These are phyloP conservation scores for Stegana nigrithorax DNA, from an alignment of 2,888 invertebrate species.

Conservation along the genomic window DNA sequence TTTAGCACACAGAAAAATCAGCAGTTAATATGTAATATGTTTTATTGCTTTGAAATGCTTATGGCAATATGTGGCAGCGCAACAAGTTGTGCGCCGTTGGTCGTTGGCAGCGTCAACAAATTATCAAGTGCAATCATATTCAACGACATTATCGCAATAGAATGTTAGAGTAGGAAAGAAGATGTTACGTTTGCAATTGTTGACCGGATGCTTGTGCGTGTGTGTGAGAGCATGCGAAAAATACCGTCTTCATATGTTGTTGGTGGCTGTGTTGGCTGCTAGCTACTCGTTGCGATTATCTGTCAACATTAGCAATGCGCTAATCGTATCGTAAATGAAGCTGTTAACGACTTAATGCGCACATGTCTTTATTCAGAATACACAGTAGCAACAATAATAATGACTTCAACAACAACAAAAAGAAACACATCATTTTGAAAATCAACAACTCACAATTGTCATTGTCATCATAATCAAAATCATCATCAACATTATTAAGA, in stretches of 20 bases:
- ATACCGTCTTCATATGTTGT: no score
- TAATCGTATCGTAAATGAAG: constrained; percentile 61
- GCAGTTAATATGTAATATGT: not conserved
- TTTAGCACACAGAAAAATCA: constrained; percentile 1
- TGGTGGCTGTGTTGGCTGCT: no score
- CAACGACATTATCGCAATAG: no score
- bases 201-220: no score
- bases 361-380: constrained; percentile 38
- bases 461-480: not conserved
- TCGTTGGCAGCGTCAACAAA: not conserved
- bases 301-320: no score
- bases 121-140: constrained; percentile 45
- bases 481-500: not conserved
- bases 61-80: constrained; percentile 30
- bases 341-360: constrained; percentile 63
- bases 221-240: no score
- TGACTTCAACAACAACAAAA: not conserved
- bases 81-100: no score
- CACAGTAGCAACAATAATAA: constrained; percentile 12
- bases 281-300: no score
- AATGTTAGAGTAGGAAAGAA: no score
- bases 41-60: not conserved
- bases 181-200: no score
- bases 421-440: no score
- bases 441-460: no score